Percentiles rank a stretch among this genome's conserved stretches.
These are phyloP conservation scores for Thalpophila matura DNA, from an alignment of 2,888 invertebrate genomes.

Conservation along the genomic window DNA sequence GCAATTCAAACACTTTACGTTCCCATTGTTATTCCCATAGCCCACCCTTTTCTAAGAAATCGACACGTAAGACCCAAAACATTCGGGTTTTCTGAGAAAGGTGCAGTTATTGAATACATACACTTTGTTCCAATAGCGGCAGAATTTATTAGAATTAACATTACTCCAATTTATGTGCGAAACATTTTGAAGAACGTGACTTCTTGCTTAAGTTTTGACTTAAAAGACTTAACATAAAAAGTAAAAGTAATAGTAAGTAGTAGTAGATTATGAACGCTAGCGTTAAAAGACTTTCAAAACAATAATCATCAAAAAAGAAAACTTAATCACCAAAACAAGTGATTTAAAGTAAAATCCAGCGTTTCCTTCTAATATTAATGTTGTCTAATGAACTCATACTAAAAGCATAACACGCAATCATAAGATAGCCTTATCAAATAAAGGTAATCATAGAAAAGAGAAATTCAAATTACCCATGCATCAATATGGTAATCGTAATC, in stretches of 20 bases:
- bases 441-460: conserved; percentile 51
- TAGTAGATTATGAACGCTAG: not conserved
- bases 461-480: conserved; percentile 56
- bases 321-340: conserved; percentile 17
- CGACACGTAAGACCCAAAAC: conserved; percentile 51
- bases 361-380: conserved; percentile 42
- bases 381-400: conserved; percentile 44
- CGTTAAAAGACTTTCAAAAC: not conserved
- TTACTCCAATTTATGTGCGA: conserved; percentile 38
- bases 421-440: conserved; percentile 47
- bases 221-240: not conserved
- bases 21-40: conserved; percentile 58
- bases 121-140: conserved; percentile 42
- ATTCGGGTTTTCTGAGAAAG: conserved; percentile 57
- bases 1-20: conserved; percentile 50
- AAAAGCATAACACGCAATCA: conserved; percentile 51
- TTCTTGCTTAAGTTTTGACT: not conserved
- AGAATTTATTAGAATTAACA: conserved; percentile 36
- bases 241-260: not conserved
- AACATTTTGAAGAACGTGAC: conserved; percentile 18
- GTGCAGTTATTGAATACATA: conserved; percentile 42
- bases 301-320: not conserved
- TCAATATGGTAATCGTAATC: conserved; percentile 57
- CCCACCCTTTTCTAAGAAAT: conserved; percentile 57
- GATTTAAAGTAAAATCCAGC: conserved; percentile 16